Conservation (phyloP, 2,113 vertebrate genomes). For the Meleagris gallopavo region DNA sequence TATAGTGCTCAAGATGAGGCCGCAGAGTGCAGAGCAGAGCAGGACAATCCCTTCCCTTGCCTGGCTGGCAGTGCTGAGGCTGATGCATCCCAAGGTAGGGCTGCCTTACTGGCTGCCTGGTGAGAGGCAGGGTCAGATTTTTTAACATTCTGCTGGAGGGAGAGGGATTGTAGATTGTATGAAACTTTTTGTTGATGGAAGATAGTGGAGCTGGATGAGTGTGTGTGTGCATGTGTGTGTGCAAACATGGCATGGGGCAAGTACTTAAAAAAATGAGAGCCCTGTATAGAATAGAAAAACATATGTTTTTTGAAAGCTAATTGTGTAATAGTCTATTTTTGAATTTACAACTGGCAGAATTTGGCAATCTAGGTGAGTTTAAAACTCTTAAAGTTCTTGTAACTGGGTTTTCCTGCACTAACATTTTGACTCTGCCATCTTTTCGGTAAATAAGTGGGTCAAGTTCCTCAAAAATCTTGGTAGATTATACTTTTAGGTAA, state of each 20-base stretch:
- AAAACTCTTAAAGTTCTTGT: not conserved
- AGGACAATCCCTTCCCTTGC: too few relatives aligned
- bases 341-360: not conserved
- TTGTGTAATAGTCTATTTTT: not conserved
- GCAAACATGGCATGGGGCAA: not conserved
- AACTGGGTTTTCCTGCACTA: not conserved
- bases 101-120: too few relatives aligned
- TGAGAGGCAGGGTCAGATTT: not conserved
- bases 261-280: not conserved
- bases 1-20: too few relatives aligned
- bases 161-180: not conserved
- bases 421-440: not conserved
- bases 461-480: not conserved
- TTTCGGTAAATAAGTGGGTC: not conserved
- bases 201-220: not conserved
- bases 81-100: too few relatives aligned
- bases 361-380: not conserved
- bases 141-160: not conserved
- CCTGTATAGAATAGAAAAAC: not conserved
- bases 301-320: not conserved
- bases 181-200: not conserved
- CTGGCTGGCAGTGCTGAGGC: too few relatives aligned
- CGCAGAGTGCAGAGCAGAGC: too few relatives aligned
- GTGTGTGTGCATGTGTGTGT: fast-evolving
- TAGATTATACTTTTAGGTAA: not conserved